These are phyloP conservation scores for Noctilio leporinus DNA, from an alignment of 2,113 vertebrate species.

Conservation along the genomic window DNA sequence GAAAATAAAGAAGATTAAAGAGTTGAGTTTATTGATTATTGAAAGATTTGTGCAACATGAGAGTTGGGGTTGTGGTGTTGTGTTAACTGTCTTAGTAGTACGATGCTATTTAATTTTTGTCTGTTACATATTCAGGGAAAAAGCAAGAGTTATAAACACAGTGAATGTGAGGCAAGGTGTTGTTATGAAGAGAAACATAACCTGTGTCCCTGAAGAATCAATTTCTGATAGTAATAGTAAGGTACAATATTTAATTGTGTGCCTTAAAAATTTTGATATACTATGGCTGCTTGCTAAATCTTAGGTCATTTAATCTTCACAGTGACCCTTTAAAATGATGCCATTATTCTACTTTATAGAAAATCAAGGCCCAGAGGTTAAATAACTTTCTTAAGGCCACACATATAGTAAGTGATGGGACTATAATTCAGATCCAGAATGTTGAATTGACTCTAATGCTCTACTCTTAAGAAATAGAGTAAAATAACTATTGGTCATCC, in stretches of 20 bases:
- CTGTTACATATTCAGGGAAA: neutral
- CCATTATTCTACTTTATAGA: neutral
- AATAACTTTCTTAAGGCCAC: neutral
- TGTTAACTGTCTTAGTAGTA: neutral
- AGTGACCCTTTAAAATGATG: neutral
- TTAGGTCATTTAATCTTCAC: neutral
- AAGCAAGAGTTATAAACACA: neutral
- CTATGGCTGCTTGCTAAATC: neutral
- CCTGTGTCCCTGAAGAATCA: neutral
- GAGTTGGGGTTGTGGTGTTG: neutral
- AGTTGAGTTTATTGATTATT: neutral
- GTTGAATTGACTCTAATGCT: neutral
- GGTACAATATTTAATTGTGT: neutral
- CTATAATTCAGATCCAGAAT: neutral
- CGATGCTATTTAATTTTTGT: neutral
- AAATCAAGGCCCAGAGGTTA: neutral
- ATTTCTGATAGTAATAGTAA: neutral
- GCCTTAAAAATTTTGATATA: neutral
- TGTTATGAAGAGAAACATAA: neutral
- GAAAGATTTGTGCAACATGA: neutral
- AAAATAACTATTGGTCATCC: neutral
- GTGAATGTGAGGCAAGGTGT: neutral
- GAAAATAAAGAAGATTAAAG: neutral
- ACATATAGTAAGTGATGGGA: neutral
- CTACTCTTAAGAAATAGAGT: neutral